A percentile compares a stretch with the other conserved stretches of the same genome.
phyloP scores from a whole-genome alignment of 1,140 invertebrate genomes.

The Trissolcus basalis region DNA sequence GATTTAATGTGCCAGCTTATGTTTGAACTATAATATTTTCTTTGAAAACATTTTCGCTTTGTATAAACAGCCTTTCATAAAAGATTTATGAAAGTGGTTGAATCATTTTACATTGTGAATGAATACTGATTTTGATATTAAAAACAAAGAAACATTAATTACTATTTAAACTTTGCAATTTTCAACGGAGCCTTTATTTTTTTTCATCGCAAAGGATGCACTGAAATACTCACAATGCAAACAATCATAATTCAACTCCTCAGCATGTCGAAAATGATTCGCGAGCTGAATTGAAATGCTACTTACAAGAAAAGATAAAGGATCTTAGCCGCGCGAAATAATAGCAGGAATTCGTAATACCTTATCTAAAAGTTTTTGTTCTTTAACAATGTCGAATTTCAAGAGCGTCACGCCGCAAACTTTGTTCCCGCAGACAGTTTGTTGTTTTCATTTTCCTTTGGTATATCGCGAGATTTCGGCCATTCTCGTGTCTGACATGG shows the following conservation, averaged over 20 bases:
- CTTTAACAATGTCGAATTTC: constrained; percentile 35
- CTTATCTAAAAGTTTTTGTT: constrained; percentile 36
- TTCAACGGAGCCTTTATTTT: neutral
- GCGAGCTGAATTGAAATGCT: constrained; percentile 26
- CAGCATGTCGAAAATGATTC: constrained; percentile 25
- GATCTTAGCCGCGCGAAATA: constrained; percentile 5
- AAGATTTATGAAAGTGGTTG: too few relatives aligned
- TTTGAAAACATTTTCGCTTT: too few relatives aligned
- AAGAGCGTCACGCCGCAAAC: constrained; percentile 6
- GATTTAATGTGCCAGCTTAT: too few relatives aligned
- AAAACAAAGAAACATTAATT: too few relatives aligned
- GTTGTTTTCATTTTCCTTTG: constrained; percentile 46
- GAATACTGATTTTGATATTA: too few relatives aligned
- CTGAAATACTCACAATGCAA: constrained; percentile 4
- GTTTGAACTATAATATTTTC: too few relatives aligned
- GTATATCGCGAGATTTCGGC: constrained; percentile 16
- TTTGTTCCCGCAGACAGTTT: constrained; percentile 17
- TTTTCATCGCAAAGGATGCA: neutral
- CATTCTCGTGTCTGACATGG: constrained; percentile 36
- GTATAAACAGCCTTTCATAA: too few relatives aligned
- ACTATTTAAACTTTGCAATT: neutral
- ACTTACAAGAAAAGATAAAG: constrained; percentile 25
- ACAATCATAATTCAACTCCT: constrained; percentile 10
- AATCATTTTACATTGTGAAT: too few relatives aligned
- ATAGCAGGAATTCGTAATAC: constrained; percentile 18